Percentiles rank a stretch among this genome's conserved stretches.
Conservation (phyloP, 1,140 invertebrate species). For the Cydia pomonella region DNA sequence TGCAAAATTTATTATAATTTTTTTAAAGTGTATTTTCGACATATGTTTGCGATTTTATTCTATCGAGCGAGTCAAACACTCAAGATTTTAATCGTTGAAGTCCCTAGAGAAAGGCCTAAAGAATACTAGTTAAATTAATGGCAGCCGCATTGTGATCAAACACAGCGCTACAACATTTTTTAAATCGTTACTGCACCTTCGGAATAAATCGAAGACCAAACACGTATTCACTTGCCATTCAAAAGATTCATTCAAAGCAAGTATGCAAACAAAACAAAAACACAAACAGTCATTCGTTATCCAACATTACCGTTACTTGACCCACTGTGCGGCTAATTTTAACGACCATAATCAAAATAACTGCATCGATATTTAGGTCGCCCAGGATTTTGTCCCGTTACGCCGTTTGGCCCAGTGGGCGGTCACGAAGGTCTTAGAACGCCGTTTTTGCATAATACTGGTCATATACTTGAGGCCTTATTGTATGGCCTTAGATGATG, state of each 20-base stretch:
- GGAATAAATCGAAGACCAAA: too few relatives aligned
- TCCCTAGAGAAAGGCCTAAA: too few relatives aligned
- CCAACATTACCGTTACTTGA: constrained; percentile 14
- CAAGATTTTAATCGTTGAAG: too few relatives aligned
- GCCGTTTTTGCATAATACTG: neutral
- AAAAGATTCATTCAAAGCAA: neutral
- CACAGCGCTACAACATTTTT: too few relatives aligned
- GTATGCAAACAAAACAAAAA: neutral
- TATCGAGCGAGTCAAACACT: too few relatives aligned
- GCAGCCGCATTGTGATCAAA: too few relatives aligned
- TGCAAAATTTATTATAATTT: too few relatives aligned
- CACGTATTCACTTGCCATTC: too few relatives aligned
- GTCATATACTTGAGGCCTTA: neutral
- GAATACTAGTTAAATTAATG: too few relatives aligned
- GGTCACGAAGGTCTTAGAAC: neutral
- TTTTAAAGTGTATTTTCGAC: too few relatives aligned
- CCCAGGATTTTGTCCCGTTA: constrained; percentile 14
- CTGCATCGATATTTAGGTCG: constrained; percentile 10
- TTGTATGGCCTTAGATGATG: neutral
- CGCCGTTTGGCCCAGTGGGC: constrained; percentile 23
- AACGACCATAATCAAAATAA: constrained; percentile 28
- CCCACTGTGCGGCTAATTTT: constrained; percentile 31
- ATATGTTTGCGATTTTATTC: too few relatives aligned
- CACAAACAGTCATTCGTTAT: constrained; percentile 11
- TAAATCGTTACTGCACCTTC: too few relatives aligned